phyloP scores from a whole-genome alignment of 2,888 invertebrate species.

The Lasioglossum oenotherae region DNA sequence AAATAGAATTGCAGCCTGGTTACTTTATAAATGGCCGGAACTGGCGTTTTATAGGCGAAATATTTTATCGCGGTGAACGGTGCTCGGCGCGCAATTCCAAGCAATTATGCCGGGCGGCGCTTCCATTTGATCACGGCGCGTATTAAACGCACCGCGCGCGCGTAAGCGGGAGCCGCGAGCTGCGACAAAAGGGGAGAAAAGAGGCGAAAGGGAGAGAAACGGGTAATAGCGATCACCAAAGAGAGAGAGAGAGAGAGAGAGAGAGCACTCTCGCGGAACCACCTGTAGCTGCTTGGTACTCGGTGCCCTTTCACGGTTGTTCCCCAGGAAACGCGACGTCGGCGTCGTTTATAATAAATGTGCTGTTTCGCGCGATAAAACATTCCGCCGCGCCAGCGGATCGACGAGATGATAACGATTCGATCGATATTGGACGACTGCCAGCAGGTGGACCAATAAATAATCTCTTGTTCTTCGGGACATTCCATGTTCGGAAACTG shows the following conservation, averaged over 20 bases:
- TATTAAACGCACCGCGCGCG: constrained; percentile 45
- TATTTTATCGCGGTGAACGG: constrained; percentile 43
- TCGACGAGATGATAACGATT: constrained; percentile 25
- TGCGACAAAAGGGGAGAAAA: constrained; percentile 52
- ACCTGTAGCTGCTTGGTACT: constrained; percentile 75
- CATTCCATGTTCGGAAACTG: not conserved
- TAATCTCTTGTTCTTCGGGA: not conserved
- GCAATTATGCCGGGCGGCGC: constrained; percentile 59
- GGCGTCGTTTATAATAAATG: constrained; percentile 75
- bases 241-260: constrained; percentile 29
- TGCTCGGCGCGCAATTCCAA: constrained; percentile 42
- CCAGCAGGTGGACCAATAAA: constrained; percentile 1
- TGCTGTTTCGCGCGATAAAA: constrained; percentile 43
- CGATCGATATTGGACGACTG: constrained; percentile 4
- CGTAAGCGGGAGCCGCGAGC: constrained; percentile 24
- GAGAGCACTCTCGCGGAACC: constrained; percentile 71
- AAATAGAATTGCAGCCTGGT: not conserved
- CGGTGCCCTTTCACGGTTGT: constrained; percentile 62
- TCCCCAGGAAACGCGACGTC: constrained; percentile 68
- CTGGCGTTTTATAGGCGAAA: constrained; percentile 42
- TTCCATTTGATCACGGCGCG: constrained; percentile 57
- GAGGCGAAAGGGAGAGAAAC: constrained; percentile 50
- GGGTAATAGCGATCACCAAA: constrained; percentile 27
- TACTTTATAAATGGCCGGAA: constrained; percentile 24
- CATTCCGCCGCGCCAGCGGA: not conserved